Base-by-base conservation (phyloP, 2,888 invertebrate species). In the Lasioglossum figueresi region DNA sequence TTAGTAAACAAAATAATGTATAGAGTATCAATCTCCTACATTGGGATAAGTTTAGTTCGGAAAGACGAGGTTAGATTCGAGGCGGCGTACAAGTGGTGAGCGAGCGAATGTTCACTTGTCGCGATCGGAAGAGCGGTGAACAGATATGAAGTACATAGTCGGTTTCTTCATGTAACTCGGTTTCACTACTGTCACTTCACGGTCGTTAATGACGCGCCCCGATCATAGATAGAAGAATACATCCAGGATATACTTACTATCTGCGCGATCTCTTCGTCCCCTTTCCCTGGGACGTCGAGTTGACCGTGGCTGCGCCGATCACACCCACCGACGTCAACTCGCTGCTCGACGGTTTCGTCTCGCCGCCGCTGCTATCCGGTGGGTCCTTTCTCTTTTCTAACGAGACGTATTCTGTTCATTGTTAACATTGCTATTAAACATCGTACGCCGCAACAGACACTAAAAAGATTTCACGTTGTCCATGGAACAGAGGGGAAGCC, bases 341-440 rank as follows among this genome's bases (percentile, higher is more conserved):
- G 90, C 95, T 95, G 94, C 96, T 96, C 83, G 96, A 96, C 59
- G 96, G 96, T 92, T 96, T 96, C 63, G 96, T 96, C 88, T 96
- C 96, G 89, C 95, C 93, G 95, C 91, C 96, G 95, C 95, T 95
- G 88, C 95, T 97, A 94, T 98, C 97, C 95, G 98, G 97, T 12
- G 98, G 97, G 95, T 98, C 98, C 96, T 98, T 98, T 95, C 98
- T 97, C 95, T 98, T 97, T 96, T 97, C 97, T 97, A 96, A 37
- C 95, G 96, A 91, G 92, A 93, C 94, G 93, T 95, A 95, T 94
- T 95, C 95, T 95, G 90, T 88, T 91, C 83, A 93, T 92, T 92
- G 93, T 93, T 92, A 88, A 93, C 91, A 93, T 88, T 88, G 91
- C 74, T 87, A 63, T 75, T 83, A 84, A 85, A 80, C 52, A 34